Conservation (phyloP, 1,140 invertebrate species). For the Trichonephila clavata region DNA sequence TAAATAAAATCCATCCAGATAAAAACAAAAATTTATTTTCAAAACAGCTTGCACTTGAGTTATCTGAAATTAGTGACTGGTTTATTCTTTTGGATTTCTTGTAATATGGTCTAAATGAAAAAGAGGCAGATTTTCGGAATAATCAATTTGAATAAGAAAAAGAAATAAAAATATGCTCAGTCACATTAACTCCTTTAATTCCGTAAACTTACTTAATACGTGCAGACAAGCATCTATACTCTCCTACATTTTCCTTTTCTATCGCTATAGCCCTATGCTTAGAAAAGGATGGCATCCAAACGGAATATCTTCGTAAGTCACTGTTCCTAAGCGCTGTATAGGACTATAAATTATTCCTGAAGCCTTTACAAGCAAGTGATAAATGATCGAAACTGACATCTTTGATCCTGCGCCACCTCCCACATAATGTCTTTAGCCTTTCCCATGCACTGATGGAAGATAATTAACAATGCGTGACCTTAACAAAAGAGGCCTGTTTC, state of each 20-base stretch:
- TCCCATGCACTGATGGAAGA: conserved; percentile 39
- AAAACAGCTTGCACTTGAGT: too few species aligned
- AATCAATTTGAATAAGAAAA: too few species aligned
- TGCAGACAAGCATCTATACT: background rate
- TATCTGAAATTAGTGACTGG: too few species aligned
- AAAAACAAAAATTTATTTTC: too few species aligned
- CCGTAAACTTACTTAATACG: too few species aligned
- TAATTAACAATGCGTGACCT: conserved; percentile 74
- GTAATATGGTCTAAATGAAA: too few species aligned
- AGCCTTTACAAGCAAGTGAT: conserved; percentile 61
- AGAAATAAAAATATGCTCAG: too few species aligned
- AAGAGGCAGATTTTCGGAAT: too few species aligned
- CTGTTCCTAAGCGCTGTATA: background rate
- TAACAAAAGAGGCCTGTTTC: conserved; percentile 63
- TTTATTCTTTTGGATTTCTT: too few species aligned
- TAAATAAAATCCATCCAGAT: too few species aligned
- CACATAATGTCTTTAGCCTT: conserved; percentile 69
- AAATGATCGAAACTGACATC: conserved; percentile 66
- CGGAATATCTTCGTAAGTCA: conserved; percentile 11
- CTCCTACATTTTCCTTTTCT: background rate
- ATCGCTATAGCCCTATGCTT: background rate
- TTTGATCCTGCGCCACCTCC: conserved; percentile 65
- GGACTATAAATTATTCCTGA: conserved; percentile 60
- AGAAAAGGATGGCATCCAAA: background rate
- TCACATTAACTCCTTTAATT: too few species aligned